These are phyloP conservation scores for Drosophila albomicans DNA, from an alignment of 1,140 invertebrate genomes.

Conservation along the genomic window DNA sequence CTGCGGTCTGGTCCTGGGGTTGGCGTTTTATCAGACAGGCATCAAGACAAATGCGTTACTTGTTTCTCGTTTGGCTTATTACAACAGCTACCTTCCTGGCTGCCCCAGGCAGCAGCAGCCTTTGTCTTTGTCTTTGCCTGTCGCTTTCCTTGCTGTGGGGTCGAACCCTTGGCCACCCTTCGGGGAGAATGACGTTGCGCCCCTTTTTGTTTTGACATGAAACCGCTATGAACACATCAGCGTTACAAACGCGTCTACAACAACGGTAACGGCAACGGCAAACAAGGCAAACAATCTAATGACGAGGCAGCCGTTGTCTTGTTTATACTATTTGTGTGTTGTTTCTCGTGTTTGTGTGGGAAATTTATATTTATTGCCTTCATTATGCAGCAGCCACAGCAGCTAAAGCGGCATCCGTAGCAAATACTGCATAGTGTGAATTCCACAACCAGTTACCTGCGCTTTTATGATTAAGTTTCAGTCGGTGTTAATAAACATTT, in stretches of 20 bases:
- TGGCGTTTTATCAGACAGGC: constrained; percentile 76
- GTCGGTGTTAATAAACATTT: constrained; percentile 26
- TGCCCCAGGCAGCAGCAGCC: constrained; percentile 32
- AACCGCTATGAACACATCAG: constrained; percentile 84
- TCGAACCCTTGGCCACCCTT: constrained; percentile 26
- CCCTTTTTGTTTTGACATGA: constrained; percentile 83
- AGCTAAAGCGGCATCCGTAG: constrained; percentile 45
- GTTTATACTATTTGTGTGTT: constrained; percentile 48
- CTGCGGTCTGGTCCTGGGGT: constrained; percentile 25
- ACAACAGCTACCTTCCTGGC: constrained; percentile 73
- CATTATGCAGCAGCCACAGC: constrained; percentile 75
- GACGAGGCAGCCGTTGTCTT: constrained; percentile 58
- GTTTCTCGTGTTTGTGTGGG: constrained; percentile 59
- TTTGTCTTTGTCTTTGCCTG: constrained; percentile 16
- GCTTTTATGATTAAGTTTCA: constrained; percentile 30
- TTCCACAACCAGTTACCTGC: constrained; percentile 47
- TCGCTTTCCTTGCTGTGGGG: constrained; percentile 10
- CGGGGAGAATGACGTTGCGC: constrained; percentile 26
- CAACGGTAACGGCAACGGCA: constrained; percentile 43
- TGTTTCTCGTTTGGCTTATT: constrained; percentile 83
- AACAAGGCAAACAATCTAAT: constrained; percentile 84
- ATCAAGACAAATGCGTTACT: constrained; percentile 84
- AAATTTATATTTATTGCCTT: constrained; percentile 84
- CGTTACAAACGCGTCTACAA: constrained; percentile 79
- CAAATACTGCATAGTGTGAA: constrained; percentile 33